Conservation (phyloP, 2,113 vertebrate species). For the Tetrao urogallus region DNA sequence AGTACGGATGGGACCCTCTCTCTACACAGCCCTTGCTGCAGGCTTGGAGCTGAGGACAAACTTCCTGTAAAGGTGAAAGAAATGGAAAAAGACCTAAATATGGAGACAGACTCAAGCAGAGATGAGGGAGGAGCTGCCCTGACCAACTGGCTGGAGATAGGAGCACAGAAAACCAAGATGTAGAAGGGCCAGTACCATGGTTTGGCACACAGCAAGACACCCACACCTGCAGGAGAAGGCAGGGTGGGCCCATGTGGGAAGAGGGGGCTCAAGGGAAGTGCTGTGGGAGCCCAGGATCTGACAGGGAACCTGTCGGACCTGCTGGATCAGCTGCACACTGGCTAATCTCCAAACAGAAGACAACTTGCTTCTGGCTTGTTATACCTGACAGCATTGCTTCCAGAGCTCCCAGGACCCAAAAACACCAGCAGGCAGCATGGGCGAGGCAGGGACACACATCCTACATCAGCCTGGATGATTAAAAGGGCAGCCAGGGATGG, state of each 20-base stretch:
- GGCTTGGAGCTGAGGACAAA: not conserved
- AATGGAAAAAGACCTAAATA: not conserved
- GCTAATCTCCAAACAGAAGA: not conserved
- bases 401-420: not conserved
- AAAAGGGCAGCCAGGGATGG: not conserved
- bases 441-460: not conserved
- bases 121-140: not conserved
- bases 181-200: not conserved
- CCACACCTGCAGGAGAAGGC: constrained; percentile 18
- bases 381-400: not conserved
- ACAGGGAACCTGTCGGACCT: constrained; percentile 57
- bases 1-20: not conserved
- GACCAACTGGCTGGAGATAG: not conserved
- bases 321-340: not conserved
- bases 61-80: not conserved
- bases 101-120: not conserved
- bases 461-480: not conserved
- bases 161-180: not conserved
- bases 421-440: not conserved
- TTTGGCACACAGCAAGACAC: not conserved
- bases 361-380: constrained; percentile 42
- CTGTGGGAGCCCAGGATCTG: constrained; percentile 32
- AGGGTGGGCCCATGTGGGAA: not conserved
- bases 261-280: constrained; percentile 11
- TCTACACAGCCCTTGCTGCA: not conserved